Conservation (phyloP, 2,113 vertebrate genomes). For the Gavialis gangeticus region DNA sequence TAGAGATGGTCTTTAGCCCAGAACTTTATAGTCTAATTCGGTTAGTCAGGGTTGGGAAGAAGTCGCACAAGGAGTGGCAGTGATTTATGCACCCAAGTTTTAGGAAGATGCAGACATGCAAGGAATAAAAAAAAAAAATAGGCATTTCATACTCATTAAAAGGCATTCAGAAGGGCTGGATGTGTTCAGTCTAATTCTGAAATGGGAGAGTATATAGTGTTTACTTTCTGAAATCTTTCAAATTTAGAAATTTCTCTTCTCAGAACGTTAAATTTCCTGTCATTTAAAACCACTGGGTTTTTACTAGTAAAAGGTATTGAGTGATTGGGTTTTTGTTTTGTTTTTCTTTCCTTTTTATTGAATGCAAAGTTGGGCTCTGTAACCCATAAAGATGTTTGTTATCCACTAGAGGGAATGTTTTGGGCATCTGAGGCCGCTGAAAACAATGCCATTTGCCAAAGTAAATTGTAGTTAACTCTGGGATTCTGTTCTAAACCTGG, state of each 20-base stretch:
- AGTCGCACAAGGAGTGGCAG: fast-evolving
- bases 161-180: not conserved
- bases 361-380: slow-evolving; percentile 49
- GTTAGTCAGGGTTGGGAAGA: not conserved
- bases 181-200: not conserved
- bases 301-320: slow-evolving; percentile 6
- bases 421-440: slow-evolving; percentile 45
- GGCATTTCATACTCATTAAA: not conserved
- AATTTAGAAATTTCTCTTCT: not conserved
- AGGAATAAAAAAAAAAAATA: not conserved
- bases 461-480: slow-evolving; percentile 9
- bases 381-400: slow-evolving; percentile 63
- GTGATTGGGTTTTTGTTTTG: not conserved
- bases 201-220: not conserved
- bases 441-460: slow-evolving; percentile 41
- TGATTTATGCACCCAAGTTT: not conserved
- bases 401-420: slow-evolving; percentile 46
- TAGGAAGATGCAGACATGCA: not conserved
- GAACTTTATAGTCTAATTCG: not conserved
- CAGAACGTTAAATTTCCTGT: not conserved
- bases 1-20: not conserved
- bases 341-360: not conserved
- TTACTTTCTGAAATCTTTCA: slow-evolving; percentile 5
- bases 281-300: slow-evolving; percentile 40
- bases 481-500: not conserved